Conservation (phyloP, 2,797 vertebrate genomes). For the Semotilus atromaculatus region DNA sequence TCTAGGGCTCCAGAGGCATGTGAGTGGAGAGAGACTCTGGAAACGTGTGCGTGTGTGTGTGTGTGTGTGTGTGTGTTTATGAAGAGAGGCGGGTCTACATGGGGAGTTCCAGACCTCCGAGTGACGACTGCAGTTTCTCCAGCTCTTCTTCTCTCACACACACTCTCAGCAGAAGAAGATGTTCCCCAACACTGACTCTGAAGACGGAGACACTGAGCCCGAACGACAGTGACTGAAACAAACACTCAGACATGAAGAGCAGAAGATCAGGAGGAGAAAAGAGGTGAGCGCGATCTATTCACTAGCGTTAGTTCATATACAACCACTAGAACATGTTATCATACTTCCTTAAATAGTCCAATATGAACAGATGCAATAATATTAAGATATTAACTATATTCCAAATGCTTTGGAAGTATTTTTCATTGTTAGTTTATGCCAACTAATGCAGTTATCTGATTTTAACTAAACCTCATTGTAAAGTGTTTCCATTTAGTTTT, state of each 20-base stretch:
- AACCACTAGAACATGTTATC: too few relatives aligned
- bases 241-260: not conserved
- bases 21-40: not conserved
- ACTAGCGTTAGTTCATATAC: too few relatives aligned
- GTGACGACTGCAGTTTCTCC: not conserved
- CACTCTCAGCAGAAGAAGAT: conserved; percentile 6
- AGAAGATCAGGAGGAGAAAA: not conserved
- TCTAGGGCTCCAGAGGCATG: conserved; percentile 11
- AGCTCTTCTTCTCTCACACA: not conserved
- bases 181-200: conserved; percentile 26
- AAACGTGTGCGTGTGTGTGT: not conserved
- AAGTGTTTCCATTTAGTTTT: too few relatives aligned
- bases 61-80: conserved; percentile 1
- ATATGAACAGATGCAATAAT: not conserved
- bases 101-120: not conserved
- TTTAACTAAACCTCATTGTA: too few relatives aligned
- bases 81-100: not conserved
- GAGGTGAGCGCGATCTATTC: not conserved
- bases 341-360: too few relatives aligned
- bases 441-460: too few relatives aligned
- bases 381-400: too few relatives aligned
- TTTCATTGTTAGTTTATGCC: too few relatives aligned
- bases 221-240: conserved; percentile 13
- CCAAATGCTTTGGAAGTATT: too few relatives aligned
- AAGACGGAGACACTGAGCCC: not conserved